phyloP scores from a whole-genome alignment of 2,888 invertebrate species.

The Eristalis intricaria region DNA sequence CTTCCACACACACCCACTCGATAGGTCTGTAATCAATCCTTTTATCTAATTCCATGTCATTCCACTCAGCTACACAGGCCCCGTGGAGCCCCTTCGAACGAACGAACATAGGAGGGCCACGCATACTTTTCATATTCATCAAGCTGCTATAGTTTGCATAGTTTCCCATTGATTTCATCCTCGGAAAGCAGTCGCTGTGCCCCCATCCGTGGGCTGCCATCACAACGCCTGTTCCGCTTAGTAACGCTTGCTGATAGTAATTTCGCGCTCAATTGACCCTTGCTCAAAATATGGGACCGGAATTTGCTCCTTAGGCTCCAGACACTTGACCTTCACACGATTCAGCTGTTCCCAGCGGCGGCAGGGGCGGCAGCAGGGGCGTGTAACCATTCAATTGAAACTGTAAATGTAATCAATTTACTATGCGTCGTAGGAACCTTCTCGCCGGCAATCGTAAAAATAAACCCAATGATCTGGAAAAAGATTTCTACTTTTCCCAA shows the following conservation, averaged over 20 bases:
- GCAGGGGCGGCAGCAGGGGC: background rate
- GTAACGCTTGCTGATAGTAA: conserved; percentile 47
- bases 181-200: background rate
- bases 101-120: background rate
- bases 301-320: conserved; percentile 20
- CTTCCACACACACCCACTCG: background rate
- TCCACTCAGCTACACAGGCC: background rate
- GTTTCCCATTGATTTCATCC: conserved; percentile 5
- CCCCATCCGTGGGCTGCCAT: conserved; percentile 1
- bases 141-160: conserved; percentile 13
- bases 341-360: conserved; percentile 21
- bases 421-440: conserved; percentile 28
- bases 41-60: background rate
- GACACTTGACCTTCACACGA: conserved; percentile 62
- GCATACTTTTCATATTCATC: conserved; percentile 15
- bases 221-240: conserved; percentile 30
- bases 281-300: conserved; percentile 32
- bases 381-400: conserved; percentile 61
- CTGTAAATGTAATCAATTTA: conserved; percentile 70
- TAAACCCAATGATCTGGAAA: conserved; percentile 64
- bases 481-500: conserved; percentile 42
- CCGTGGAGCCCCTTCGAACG: too few species aligned
- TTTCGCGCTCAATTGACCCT: conserved; percentile 62
- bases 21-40: background rate
- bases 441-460: conserved; percentile 60